phyloP scores from a whole-genome alignment of 2,888 invertebrate species.

The Drosophila robusta region DNA sequence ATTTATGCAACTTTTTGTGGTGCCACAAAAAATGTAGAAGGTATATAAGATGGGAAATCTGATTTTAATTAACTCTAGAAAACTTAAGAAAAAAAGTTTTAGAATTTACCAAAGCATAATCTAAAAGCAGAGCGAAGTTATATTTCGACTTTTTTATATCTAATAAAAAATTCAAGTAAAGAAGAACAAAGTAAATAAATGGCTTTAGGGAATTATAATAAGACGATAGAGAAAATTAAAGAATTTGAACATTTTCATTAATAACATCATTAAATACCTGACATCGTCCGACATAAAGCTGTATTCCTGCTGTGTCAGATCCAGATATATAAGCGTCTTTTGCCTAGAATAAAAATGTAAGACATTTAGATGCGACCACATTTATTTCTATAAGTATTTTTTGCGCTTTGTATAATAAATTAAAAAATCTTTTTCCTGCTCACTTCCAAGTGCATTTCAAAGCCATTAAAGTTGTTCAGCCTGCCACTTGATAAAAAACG shows the following conservation, averaged over 20 bases:
- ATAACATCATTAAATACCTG: conserved; percentile 1
- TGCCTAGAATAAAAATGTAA: conserved; percentile 4
- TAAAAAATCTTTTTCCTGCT: conserved; percentile 56
- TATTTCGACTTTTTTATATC: no score
- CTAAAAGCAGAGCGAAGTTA: neutral
- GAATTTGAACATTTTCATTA: neutral
- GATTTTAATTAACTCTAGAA: conserved; percentile 71
- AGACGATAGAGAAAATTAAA: neutral
- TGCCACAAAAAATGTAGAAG: conserved; percentile 18
- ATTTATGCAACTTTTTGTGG: conserved; percentile 68
- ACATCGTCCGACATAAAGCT: neutral
- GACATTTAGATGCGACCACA: conserved; percentile 11
- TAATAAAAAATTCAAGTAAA: neutral
- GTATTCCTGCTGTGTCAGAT: neutral
- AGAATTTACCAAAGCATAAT: conserved; percentile 12
- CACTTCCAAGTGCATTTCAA: conserved; percentile 74
- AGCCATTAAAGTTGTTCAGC: conserved; percentile 73
- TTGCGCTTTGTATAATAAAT: conserved; percentile 47
- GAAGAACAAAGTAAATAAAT: neutral
- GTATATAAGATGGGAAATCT: conserved; percentile 38
- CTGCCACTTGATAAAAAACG: conserved; percentile 59
- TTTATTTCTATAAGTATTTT: conserved; percentile 4
- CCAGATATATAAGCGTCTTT: neutral
- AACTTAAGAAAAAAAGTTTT: conserved; percentile 22
- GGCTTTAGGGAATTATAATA: neutral